Conservation (phyloP, 1,140 invertebrate species). For the Drosophila paulistorum region DNA sequence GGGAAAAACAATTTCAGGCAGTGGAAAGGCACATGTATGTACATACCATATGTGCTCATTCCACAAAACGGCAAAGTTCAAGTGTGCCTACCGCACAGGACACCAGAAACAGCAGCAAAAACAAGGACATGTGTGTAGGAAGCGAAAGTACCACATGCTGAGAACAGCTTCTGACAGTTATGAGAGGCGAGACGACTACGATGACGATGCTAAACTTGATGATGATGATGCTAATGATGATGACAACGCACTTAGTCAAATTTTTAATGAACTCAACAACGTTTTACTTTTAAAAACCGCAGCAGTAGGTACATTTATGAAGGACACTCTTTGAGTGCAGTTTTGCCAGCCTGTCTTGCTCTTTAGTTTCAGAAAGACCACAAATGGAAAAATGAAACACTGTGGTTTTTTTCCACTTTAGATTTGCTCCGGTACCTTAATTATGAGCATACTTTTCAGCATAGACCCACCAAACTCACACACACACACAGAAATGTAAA, state of each 20-base stretch:
- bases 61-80: slow-evolving; percentile 39
- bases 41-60: slow-evolving; percentile 18
- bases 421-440: slow-evolving; percentile 47
- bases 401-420: slow-evolving; percentile 40
- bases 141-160: slow-evolving; percentile 24
- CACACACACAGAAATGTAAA: not conserved
- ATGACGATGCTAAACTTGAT: slow-evolving; percentile 17
- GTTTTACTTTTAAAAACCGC: slow-evolving; percentile 68
- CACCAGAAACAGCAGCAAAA: slow-evolving; percentile 25
- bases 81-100: slow-evolving; percentile 39
- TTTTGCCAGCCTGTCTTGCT: slow-evolving; percentile 10
- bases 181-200: slow-evolving; percentile 32
- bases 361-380: slow-evolving; percentile 6
- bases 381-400: slow-evolving; percentile 37
- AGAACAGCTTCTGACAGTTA: slow-evolving; percentile 29
- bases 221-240: slow-evolving; percentile 58
- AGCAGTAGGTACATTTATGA: slow-evolving; percentile 13
- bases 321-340: slow-evolving; percentile 28
- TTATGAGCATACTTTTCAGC: slow-evolving; percentile 54
- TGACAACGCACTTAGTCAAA: slow-evolving; percentile 76
- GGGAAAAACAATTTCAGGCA: slow-evolving; percentile 39
- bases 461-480: not conserved
- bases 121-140: slow-evolving; percentile 52
- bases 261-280: slow-evolving; percentile 79
- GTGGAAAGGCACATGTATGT: slow-evolving; percentile 14